phyloP scores from a whole-genome alignment of 1,140 invertebrate species.

The Rhagoletis zephyria region DNA sequence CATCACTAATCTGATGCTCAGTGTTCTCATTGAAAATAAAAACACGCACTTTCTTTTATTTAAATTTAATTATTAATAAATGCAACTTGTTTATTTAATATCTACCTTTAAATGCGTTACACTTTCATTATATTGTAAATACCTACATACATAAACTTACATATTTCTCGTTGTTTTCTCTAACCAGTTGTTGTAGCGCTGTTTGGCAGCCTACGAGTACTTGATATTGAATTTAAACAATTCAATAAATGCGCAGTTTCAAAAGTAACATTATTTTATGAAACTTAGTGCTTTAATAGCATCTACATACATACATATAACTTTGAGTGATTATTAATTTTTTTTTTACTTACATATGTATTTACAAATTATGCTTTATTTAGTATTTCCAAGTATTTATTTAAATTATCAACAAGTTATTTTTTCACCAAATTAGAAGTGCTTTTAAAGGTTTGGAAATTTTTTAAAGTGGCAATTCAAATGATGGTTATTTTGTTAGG shows the following conservation, averaged over 20 bases:
- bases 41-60: not conserved
- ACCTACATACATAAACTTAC: constrained; percentile 17
- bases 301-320: not conserved
- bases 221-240: not conserved
- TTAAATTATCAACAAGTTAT: not conserved
- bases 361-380: constrained; percentile 41
- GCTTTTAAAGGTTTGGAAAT: not conserved
- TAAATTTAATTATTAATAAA: constrained; percentile 49
- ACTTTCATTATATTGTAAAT: constrained; percentile 7
- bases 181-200: not conserved
- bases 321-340: not conserved
- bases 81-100: constrained; percentile 23
- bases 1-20: too few relatives aligned
- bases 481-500: too few relatives aligned
- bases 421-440: not conserved
- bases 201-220: not conserved
- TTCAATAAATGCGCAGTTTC: constrained; percentile 13
- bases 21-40: too few relatives aligned
- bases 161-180: not conserved
- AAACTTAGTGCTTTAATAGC: not conserved
- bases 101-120: constrained; percentile 26
- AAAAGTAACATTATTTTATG: not conserved
- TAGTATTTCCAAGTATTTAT: not conserved
- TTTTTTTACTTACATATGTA: constrained; percentile 27
- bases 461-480: too few relatives aligned